A percentile compares a stretch with the other conserved stretches of the same genome.
phyloP scores from a whole-genome alignment of 1,140 invertebrate species.

The Neotoxoptera formosana region DNA sequence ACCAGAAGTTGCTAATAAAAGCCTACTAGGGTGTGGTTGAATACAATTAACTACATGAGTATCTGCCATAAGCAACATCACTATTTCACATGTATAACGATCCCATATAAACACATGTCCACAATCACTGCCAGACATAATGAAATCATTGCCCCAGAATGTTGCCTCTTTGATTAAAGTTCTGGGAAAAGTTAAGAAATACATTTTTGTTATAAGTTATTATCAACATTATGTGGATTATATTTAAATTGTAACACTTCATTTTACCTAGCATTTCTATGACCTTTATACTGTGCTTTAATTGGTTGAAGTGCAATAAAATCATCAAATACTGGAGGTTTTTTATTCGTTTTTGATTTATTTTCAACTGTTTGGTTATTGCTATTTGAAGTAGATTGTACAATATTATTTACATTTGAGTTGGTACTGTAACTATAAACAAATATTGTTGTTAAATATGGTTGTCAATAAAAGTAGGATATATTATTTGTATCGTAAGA shows the following conservation, averaged over 20 bases:
- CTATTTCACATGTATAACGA: conserved; percentile 70
- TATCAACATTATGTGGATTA: neutral
- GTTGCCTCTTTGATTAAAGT: conserved; percentile 91
- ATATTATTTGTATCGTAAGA: too few species aligned
- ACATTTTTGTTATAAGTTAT: neutral
- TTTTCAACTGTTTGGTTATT: neutral
- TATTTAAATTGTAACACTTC: neutral
- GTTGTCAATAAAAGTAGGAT: too few species aligned
- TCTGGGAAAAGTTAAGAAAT: conserved; percentile 69
- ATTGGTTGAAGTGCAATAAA: conserved; percentile 54
- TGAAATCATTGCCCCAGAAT: conserved; percentile 85
- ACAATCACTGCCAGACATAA: conserved; percentile 88
- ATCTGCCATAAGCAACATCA: conserved; percentile 85
- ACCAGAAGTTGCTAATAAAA: conserved; percentile 84
- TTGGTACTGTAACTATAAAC: neutral
- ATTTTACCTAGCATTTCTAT: conserved; percentile 80
- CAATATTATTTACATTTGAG: conserved; percentile 9
- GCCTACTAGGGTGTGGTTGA: conserved; percentile 83
- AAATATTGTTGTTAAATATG: neutral
- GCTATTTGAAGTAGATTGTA: conserved; percentile 20
- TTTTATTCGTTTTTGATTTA: neutral
- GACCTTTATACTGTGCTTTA: conserved; percentile 77
- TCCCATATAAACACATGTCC: conserved; percentile 81
- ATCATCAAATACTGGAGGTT: conserved; percentile 51
- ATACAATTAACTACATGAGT: conserved; percentile 87